These are phyloP conservation scores for Furcula furcula DNA, from an alignment of 2,888 invertebrate genomes.

Conservation along the genomic window DNA sequence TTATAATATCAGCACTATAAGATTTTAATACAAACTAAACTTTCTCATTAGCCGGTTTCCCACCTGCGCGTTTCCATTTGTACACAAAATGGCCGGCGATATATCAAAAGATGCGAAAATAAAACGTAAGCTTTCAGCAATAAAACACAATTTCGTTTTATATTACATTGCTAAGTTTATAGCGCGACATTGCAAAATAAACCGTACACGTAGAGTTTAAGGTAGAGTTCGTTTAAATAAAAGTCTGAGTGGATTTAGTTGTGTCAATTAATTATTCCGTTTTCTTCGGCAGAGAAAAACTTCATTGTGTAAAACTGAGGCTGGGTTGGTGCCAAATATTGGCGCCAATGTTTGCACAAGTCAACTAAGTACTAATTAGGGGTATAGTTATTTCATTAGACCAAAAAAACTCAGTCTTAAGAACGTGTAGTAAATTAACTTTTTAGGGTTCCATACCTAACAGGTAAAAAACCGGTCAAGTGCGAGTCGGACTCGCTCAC, in stretches of 20 bases:
- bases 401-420: no score
- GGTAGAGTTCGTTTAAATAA: slow-evolving; percentile 3
- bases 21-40: no score
- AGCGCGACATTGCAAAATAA: slow-evolving; percentile 2
- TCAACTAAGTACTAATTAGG: no score
- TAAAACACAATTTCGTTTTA: slow-evolving; percentile 1
- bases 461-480: no score
- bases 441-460: no score
- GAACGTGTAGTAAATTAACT: no score
- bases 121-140: slow-evolving; percentile 1
- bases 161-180: background rate
- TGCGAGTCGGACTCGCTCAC: no score
- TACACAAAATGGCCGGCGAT: slow-evolving; percentile 13
- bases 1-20: no score
- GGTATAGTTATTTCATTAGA: no score
- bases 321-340: background rate
- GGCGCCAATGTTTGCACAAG: slow-evolving; percentile 7
- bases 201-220: slow-evolving; percentile 4
- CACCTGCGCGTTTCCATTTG: slow-evolving; percentile 21
- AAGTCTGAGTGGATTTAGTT: slow-evolving; percentile 19
- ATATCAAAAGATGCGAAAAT: background rate
- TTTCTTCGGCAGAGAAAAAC: slow-evolving; percentile 17
- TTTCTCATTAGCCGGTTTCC: slow-evolving; percentile 22
- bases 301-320: slow-evolving; percentile 5
- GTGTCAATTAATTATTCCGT: slow-evolving; percentile 30